These are phyloP conservation scores for Chrysochloris asiatica DNA, from an alignment of 2,113 vertebrate genomes.

Conservation along the genomic window DNA sequence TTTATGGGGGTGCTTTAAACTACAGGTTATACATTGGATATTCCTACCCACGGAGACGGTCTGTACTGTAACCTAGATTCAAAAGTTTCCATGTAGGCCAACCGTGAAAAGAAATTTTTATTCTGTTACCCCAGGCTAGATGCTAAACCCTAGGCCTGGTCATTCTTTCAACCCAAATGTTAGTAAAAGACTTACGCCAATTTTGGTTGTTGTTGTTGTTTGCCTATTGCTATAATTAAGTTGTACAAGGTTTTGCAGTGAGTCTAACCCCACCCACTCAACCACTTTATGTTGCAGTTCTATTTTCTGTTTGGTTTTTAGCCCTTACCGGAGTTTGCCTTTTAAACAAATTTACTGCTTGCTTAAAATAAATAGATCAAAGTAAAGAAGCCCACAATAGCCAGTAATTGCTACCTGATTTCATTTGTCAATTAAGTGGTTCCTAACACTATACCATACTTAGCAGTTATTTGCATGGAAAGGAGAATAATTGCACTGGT, in stretches of 20 bases:
- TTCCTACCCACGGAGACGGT: neutral
- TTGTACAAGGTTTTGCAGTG: neutral
- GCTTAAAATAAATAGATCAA: slow-evolving; percentile 66
- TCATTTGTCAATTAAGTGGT: slow-evolving; percentile 57
- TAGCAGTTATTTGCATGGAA: neutral
- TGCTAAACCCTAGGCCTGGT: neutral
- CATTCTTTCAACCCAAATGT: neutral
- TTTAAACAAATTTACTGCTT: slow-evolving; percentile 42
- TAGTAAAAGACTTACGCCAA: neutral
- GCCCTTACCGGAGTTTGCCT: neutral
- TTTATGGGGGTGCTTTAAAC: neutral
- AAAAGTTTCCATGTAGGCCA: neutral
- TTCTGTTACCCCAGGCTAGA: neutral
- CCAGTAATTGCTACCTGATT: slow-evolving; percentile 51
- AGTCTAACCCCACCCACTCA: neutral
- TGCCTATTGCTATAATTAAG: neutral
- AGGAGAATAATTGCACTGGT: neutral
- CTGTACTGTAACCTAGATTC: neutral
- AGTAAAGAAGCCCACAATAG: slow-evolving; percentile 26
- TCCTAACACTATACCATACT: neutral
- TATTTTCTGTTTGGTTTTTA: slow-evolving; percentile 12
- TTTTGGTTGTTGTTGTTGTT: neutral
- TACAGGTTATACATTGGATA: neutral
- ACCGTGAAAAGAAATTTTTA: neutral
- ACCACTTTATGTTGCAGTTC: neutral